These are phyloP conservation scores for Penelope pileata DNA, from an alignment of 2,113 vertebrate species.

Conservation along the genomic window DNA sequence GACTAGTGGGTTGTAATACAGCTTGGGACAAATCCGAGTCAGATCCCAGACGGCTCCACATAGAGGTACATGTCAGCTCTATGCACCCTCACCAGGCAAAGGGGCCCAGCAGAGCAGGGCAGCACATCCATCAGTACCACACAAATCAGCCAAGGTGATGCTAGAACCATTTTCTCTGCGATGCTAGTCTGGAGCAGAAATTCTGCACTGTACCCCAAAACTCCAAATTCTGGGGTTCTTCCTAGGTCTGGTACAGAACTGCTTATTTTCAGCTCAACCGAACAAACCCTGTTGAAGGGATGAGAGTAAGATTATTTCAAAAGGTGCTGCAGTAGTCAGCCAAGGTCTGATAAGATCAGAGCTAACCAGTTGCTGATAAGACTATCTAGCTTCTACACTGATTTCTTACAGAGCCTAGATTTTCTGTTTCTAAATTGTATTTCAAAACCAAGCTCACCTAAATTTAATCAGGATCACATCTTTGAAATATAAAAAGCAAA, in stretches of 20 bases:
- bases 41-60: neutral
- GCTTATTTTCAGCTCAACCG: neutral
- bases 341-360: neutral
- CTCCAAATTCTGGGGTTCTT: neutral
- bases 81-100: neutral
- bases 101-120: neutral
- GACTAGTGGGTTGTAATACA: neutral
- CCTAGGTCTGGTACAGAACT: neutral
- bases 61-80: neutral
- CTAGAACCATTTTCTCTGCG: neutral
- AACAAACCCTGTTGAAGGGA: neutral
- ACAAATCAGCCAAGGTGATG: neutral
- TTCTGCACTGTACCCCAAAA: neutral
- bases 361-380: neutral
- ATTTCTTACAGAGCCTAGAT: neutral
- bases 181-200: neutral
- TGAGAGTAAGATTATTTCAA: neutral
- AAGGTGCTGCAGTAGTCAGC: neutral
- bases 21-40: neutral
- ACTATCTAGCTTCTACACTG: neutral
- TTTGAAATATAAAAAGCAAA: constrained; percentile 32
- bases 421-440: neutral
- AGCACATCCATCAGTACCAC: neutral
- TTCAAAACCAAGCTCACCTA: neutral
- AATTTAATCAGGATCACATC: neutral